Percentiles rank a stretch among this genome's conserved stretches.
Conservation (phyloP, 2,888 invertebrate species). For the Podotricha telesiphe region DNA sequence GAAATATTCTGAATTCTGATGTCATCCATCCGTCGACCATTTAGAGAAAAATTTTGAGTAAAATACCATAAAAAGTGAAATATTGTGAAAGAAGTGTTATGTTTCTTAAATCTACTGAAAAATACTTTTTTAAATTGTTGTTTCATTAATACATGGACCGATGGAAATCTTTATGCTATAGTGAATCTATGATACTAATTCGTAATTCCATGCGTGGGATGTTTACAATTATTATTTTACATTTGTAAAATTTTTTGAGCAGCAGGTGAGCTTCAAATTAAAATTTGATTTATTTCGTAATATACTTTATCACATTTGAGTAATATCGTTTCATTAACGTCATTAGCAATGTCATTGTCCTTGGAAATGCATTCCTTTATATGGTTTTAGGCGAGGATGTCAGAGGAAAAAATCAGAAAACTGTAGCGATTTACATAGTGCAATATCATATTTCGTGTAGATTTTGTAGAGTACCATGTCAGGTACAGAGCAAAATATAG, state of each 20-base stretch:
- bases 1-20: slow-evolving; percentile 48
- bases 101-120: background rate
- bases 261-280: slow-evolving; percentile 36
- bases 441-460: slow-evolving; percentile 39
- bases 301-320: background rate
- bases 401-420: slow-evolving; percentile 56
- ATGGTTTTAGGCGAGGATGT: slow-evolving; percentile 71
- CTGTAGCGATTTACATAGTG: slow-evolving; percentile 58
- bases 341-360: slow-evolving; percentile 46
- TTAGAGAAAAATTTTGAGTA: slow-evolving; percentile 45
- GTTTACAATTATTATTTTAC: slow-evolving; percentile 56
- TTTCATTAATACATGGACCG: slow-evolving; percentile 2
- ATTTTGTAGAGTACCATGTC: slow-evolving; percentile 77
- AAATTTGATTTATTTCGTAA: slow-evolving; percentile 17
- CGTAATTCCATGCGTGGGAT: slow-evolving; percentile 74
- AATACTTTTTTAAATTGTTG: background rate
- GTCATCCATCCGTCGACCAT: slow-evolving; percentile 51
- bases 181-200: slow-evolving; percentile 43
- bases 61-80: slow-evolving; percentile 39
- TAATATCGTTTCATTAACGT: slow-evolving; percentile 25
- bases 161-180: slow-evolving; percentile 19
- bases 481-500: slow-evolving; percentile 80
- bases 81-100: slow-evolving; percentile 22
- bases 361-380: slow-evolving; percentile 47
- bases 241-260: slow-evolving; percentile 39